A percentile compares a stretch with the other conserved stretches of the same genome.
Conservation (phyloP, 2,888 invertebrate genomes). For the Xestia rhomboidea region DNA sequence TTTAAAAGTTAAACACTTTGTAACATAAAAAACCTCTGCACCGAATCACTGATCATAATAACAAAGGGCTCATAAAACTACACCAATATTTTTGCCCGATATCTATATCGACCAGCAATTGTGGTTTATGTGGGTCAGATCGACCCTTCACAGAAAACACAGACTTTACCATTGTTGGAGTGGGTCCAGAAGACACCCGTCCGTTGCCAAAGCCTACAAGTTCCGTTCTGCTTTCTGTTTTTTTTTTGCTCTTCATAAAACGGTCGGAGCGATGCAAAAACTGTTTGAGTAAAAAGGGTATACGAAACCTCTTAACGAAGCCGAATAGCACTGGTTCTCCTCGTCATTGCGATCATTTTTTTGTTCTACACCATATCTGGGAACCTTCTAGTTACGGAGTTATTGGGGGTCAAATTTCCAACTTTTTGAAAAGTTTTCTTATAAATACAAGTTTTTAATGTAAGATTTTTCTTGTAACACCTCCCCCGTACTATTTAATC, state of each 20-base stretch:
- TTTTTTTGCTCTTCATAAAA: constrained; percentile 5
- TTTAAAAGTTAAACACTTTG: neutral
- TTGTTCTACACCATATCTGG: too few species aligned
- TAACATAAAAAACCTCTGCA: neutral
- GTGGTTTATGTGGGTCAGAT: constrained; percentile 34
- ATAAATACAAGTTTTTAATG: too few species aligned
- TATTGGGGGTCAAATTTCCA: too few species aligned
- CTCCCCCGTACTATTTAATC: too few species aligned
- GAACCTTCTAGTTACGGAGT: too few species aligned
- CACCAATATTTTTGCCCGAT: neutral
- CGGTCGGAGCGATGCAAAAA: constrained; percentile 1
- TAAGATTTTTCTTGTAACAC: too few species aligned
- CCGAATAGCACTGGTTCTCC: too few species aligned
- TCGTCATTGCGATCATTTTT: too few species aligned
- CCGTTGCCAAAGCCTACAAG: constrained; percentile 3
- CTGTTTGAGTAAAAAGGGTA: neutral
- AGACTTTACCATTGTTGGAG: constrained; percentile 75
- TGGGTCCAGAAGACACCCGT: constrained; percentile 64
- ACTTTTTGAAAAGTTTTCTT: too few species aligned
- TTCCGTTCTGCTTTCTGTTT: neutral
- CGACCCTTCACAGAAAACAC: constrained; percentile 56
- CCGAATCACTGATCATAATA: neutral
- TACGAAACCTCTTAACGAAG: neutral
- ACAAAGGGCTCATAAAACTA: neutral
- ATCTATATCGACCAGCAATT: neutral